Evolutionary conservation across 2,888 invertebrate genomes (phyloP).

Genomic region (Eugnorisma glareosa): DNA sequence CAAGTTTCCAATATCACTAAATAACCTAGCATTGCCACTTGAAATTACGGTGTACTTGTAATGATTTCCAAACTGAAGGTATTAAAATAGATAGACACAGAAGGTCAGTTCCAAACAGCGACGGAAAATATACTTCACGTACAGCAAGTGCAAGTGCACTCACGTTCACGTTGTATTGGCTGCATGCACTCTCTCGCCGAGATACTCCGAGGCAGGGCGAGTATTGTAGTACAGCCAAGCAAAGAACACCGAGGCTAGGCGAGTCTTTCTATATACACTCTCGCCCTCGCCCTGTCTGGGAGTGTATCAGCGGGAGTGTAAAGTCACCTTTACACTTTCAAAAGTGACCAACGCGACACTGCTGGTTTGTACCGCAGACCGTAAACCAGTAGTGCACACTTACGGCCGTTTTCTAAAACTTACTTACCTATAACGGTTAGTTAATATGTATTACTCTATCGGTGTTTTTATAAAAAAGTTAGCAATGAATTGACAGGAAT

Average conservation of each 20-base stretch:
- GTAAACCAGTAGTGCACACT: neutral
- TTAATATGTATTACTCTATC: too few species aligned
- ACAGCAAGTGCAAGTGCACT: neutral
- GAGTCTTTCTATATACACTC: neutral
- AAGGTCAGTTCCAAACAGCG: neutral
- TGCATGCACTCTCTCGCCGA: neutral
- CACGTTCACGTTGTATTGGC: too few species aligned
- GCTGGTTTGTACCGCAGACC: neutral
- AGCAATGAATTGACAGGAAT: too few species aligned
- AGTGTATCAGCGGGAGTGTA: too few species aligned
- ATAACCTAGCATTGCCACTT: conserved; percentile 59
- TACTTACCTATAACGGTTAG: too few species aligned
- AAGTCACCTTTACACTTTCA: neutral
- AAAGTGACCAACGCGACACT: neutral
- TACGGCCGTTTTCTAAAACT: too few species aligned
- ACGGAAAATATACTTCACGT: neutral
- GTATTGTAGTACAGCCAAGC: neutral
- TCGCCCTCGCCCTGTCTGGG: too few species aligned
- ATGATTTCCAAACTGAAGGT: conserved; percentile 50
- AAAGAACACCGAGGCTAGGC: neutral
- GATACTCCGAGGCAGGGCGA: neutral
- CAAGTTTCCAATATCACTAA: conserved; percentile 56
- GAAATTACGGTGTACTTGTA: conserved; percentile 61
- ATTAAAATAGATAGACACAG: neutral
- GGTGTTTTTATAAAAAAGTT: too few species aligned